Base-by-base conservation (phyloP, 2,113 vertebrate species). In the Engraulis encrasicolus region DNA sequence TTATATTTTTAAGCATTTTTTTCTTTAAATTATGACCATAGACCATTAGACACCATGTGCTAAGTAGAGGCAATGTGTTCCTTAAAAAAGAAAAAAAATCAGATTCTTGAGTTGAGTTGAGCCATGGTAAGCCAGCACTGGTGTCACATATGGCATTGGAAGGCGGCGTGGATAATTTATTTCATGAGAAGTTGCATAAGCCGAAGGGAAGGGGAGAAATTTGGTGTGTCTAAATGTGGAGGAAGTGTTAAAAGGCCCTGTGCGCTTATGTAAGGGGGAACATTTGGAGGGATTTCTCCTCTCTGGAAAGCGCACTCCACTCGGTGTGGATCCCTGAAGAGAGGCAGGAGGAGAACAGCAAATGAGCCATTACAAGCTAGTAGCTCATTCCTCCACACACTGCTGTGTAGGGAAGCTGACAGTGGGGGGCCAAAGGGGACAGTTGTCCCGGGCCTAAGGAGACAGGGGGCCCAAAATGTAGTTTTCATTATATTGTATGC, bases 181-280 rank as follows among this genome's bases (percentile, higher is more conserved):
- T 61, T 23, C 23, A 66, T 66, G 58, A 66, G 31, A 66, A 66
- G 23, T 66, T 66, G 58, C 58, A 27, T 66, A 66, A 66, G 58
- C 23, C 12, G 58, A 66, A n/a, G n/a, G n/a, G n/a, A n/a, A n/a
- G n/a, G n/a, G 23, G 58, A 12, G 58, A 66, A 66, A 66, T 27
- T 66, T 7, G 11, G 20, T 58, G 54, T n/a, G 6, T 61, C 58
- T 61, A 61, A 61, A 61, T 61, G n/a, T n/a, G 58, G 20, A 6
- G n/a, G n/a, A 27, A 27, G 58, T 66, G 58, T 12, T 66, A 66
- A 66, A 66, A 27, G 58, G 31, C n/a, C n/a, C 58, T 12, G 14
- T 66, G n/a, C n/a, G 23, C 58, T 66, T 66, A 66, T 31, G 23
- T 66, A 66, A 66, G 58, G n/a, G n/a, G 58, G 58, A n/a, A n/a